Conservation (phyloP, 2,888 invertebrate species). For the Drosophila neotestacea region DNA sequence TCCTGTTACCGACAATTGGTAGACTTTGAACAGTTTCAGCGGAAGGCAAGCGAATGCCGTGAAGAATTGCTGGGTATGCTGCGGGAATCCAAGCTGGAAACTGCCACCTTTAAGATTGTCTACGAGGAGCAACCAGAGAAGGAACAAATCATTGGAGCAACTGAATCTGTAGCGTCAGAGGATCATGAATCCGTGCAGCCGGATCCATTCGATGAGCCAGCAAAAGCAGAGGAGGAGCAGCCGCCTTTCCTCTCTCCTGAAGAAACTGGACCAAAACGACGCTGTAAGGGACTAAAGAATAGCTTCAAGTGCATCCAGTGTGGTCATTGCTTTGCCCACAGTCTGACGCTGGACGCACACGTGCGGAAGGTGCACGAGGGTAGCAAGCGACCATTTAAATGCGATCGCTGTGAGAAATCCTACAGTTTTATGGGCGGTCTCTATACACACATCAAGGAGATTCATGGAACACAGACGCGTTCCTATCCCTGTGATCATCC, state of each 20-base stretch:
- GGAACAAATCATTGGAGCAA: constrained; percentile 55
- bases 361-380: constrained; percentile 82
- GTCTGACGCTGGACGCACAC: constrained; percentile 76
- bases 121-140: constrained; percentile 55
- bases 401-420: constrained; percentile 81
- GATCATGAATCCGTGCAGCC: constrained; percentile 22
- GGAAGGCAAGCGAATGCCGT: constrained; percentile 57
- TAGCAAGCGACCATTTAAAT: constrained; percentile 78
- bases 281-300: constrained; percentile 62
- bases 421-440: constrained; percentile 82
- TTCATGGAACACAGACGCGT: constrained; percentile 72
- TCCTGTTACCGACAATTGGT: constrained; percentile 61
- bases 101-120: constrained; percentile 55
- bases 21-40: constrained; percentile 62
- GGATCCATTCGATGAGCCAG: constrained; percentile 68
- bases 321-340: constrained; percentile 77
- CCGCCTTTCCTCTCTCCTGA: background rate
- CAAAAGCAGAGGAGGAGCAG: background rate
- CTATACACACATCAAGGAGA: constrained; percentile 81
- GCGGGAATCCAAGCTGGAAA: constrained; percentile 1
- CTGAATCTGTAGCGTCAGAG: constrained; percentile 57
- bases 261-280: background rate
- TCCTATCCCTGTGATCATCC: constrained; percentile 75
- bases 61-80: constrained; percentile 60
- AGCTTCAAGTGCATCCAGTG: constrained; percentile 74